Conservation (phyloP, 2,113 vertebrate genomes). For the Crocuta crocuta region DNA sequence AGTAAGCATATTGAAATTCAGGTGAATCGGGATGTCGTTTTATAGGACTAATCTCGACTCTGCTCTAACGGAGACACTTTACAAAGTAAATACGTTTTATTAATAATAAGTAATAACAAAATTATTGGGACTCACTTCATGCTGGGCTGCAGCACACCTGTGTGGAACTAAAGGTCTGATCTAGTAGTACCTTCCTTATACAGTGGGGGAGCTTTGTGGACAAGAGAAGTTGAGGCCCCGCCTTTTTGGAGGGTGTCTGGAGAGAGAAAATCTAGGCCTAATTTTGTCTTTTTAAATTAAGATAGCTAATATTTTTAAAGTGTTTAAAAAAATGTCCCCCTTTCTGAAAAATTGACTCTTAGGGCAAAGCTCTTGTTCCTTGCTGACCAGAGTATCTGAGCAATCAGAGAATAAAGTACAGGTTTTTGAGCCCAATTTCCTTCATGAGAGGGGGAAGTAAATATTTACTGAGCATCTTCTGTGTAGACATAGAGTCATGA, state of each 20-base stretch:
- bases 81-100: neutral
- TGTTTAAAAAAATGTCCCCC: neutral
- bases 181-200: accelerated
- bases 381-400: neutral
- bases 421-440: neutral
- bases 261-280: neutral
- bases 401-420: neutral
- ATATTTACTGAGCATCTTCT: neutral
- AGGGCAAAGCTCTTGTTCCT: neutral
- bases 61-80: neutral
- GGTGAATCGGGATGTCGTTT: neutral
- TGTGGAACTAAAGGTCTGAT: neutral
- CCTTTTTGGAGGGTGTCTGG: neutral
- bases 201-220: neutral
- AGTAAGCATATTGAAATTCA: neutral
- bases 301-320: conserved; percentile 19
- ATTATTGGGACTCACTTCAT: neutral
- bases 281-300: conserved; percentile 18
- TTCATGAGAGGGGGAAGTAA: neutral
- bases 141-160: neutral
- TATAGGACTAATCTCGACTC: neutral
- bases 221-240: neutral
- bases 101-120: neutral
- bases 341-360: neutral
- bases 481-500: neutral